Evolutionary conservation across 2,888 invertebrate species (phyloP).

Genomic region (Drosophila longiperda): DNA sequence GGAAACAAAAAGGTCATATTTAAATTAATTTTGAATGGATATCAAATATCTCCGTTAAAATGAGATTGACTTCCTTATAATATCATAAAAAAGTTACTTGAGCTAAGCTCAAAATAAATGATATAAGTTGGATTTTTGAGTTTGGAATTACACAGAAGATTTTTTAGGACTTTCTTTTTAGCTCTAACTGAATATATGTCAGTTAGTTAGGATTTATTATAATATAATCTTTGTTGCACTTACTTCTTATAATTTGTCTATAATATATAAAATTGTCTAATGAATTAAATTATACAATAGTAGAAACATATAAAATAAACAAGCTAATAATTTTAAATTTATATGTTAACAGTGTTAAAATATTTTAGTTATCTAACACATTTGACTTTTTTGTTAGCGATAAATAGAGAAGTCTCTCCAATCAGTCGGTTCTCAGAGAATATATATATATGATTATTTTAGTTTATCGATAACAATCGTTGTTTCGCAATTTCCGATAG

Average conservation of each 20-base stretch:
- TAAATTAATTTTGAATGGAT: neutral
- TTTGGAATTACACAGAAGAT: neutral
- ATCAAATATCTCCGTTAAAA: neutral
- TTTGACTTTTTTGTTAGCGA: neutral
- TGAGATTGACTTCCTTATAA: neutral
- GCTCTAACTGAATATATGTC: too few relatives aligned
- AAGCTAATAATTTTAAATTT: too few relatives aligned
- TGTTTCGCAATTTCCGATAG: neutral
- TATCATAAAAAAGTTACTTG: neutral
- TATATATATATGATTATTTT: neutral
- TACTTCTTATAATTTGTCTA: neutral
- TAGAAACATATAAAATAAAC: too few relatives aligned
- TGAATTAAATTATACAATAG: neutral
- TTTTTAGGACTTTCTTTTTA: neutral
- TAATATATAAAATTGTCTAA: neutral
- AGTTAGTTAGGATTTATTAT: too few relatives aligned
- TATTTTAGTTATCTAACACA: neutral
- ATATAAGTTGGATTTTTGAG: neutral
- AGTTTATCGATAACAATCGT: neutral
- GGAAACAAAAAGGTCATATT: conserved; percentile 1
- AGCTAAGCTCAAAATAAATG: neutral
- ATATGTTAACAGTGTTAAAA: neutral
- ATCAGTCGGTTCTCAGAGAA: neutral
- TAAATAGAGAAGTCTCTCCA: neutral
- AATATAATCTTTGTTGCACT: neutral